Base-by-base conservation (phyloP, 2,888 invertebrate species). In the Drosophila sordidapex region DNA sequence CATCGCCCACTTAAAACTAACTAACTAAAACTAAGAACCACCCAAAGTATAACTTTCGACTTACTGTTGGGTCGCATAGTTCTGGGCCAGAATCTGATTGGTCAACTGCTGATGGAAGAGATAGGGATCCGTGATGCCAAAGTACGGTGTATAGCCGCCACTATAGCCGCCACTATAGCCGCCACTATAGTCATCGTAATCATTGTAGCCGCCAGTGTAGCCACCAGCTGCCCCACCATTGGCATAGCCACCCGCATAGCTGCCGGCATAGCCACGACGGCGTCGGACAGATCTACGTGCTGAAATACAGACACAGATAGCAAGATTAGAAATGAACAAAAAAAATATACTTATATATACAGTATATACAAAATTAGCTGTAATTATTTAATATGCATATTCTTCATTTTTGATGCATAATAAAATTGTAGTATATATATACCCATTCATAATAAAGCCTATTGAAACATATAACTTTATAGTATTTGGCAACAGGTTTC, bases 51-150 rank as follows among this genome's bases (percentile, higher is more conserved):
- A 40, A 58, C 18, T 48, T 18, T 27, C 15, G 2, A 10, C 91
- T 90, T 76, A 92, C 92, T 88, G 90, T 79, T 92, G 92, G 33
- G 91, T 89, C 36, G 91, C 88, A 27, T 92, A 88, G 46, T 92
- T 90, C 74, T 92, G 91, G 25, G 92, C 83, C 64, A 91, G 74
- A 38, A 92, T 91, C 53, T 91, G 91, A 15, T 86, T 84, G 18
- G 92, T 92, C 76, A 92, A 68, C 69, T 91, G 91, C 76, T 92
- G 92, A 65, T 92, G 92, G 74, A 92, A 92, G 18, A 78, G 71
- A 40, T 82, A 92, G 35, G 92, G 92, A 86, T 92, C 92, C 48
- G 90, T 81, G 65, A 92, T 92, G 56, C 91, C 92, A 53, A 86
- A 89, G 36, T 86, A 68, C 10, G 92, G 87, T 5, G 87, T 87